These are phyloP conservation scores for Cheilosia scutellata DNA, from an alignment of 2,888 invertebrate genomes.

Conservation along the genomic window DNA sequence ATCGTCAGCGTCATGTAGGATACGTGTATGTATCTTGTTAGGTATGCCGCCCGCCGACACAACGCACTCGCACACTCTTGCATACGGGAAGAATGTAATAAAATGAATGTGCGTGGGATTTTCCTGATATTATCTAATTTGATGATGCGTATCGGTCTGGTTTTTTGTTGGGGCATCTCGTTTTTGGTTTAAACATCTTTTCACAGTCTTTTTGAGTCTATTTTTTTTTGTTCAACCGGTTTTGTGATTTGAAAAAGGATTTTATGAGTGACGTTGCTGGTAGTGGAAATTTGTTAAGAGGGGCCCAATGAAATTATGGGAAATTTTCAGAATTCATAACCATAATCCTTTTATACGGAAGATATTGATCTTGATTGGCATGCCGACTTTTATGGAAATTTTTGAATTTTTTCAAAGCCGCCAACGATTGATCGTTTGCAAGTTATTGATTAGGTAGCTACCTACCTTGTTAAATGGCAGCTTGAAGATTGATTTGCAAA, in stretches of 20 bases:
- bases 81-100: constrained; percentile 42
- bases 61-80: constrained; percentile 13
- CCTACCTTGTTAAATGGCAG: too few relatives aligned
- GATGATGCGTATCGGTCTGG: constrained; percentile 73
- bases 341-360: not conserved
- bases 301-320: not conserved
- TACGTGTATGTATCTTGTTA: not conserved
- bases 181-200: constrained; percentile 31
- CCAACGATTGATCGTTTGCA: too few relatives aligned
- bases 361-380: not conserved
- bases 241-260: constrained; percentile 8
- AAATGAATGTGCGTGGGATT: constrained; percentile 72
- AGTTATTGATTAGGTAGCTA: too few relatives aligned
- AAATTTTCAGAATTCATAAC: not conserved
- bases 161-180: constrained; percentile 28
- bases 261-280: constrained; percentile 26
- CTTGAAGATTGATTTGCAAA: too few relatives aligned
- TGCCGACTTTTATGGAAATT: not conserved
- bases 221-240: constrained; percentile 47
- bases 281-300: not conserved
- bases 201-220: constrained; percentile 15
- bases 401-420: too few relatives aligned
- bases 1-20: constrained; percentile 62
- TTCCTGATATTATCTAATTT: constrained; percentile 74
- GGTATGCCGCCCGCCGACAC: not conserved